Evolutionary conservation across 2,797 vertebrate genomes (phyloP).

Genomic region (Sebastes vulpes): DNA sequence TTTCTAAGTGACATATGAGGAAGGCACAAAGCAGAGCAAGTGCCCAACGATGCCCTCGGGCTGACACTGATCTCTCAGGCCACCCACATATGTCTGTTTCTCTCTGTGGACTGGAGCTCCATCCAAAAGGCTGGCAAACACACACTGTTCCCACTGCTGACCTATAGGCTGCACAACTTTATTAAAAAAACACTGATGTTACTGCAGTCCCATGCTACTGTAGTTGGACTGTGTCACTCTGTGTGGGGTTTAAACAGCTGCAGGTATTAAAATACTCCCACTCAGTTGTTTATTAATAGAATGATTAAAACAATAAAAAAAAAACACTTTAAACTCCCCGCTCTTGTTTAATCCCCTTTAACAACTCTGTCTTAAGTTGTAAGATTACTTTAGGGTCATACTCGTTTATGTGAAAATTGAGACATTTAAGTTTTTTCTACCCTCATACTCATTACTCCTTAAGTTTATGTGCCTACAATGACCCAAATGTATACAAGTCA

Average conservation of each 20-base stretch:
- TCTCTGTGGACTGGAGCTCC: slow-evolving; percentile 32
- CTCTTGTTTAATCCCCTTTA: slow-evolving; percentile 1
- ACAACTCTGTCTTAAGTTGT: not conserved
- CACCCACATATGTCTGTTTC: slow-evolving; percentile 49
- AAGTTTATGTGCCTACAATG: not conserved
- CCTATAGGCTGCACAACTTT: not conserved
- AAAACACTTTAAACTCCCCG: not conserved
- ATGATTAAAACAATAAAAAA: slow-evolving; percentile 13
- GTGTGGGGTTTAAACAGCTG: slow-evolving; percentile 19
- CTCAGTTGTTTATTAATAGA: slow-evolving; percentile 7
- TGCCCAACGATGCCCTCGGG: slow-evolving; percentile 70
- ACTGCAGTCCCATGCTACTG: slow-evolving; percentile 1
- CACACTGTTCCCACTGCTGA: slow-evolving; percentile 33
- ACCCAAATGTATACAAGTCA: not conserved
- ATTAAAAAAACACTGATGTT: not conserved
- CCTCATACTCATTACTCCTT: not conserved
- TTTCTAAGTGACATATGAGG: slow-evolving; percentile 67
- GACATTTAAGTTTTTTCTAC: not conserved
- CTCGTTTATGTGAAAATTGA: not conserved
- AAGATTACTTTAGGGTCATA: not conserved
- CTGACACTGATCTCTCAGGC: slow-evolving; percentile 66
- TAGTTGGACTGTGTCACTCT: slow-evolving; percentile 16
- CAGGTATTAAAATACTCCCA: slow-evolving; percentile 5
- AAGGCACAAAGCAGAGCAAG: slow-evolving; percentile 73
- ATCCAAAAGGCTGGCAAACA: slow-evolving; percentile 19